phyloP scores from a whole-genome alignment of 2,797 vertebrate species.

The Falco berigora region DNA sequence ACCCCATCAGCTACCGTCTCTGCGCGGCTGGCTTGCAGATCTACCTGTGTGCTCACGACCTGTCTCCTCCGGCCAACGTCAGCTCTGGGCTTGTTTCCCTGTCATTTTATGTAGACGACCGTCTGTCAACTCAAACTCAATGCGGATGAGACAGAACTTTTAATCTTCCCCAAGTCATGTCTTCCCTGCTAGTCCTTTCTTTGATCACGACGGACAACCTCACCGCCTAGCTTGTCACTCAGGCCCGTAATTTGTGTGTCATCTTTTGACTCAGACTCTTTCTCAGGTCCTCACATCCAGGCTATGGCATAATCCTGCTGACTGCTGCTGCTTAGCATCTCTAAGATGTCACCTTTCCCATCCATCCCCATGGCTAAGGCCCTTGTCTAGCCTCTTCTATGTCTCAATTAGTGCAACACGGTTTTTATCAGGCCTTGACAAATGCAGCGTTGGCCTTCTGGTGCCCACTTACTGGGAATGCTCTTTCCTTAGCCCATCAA shows the following conservation, averaged over 20 bases:
- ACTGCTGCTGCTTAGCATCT: neutral
- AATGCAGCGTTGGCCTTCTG: neutral
- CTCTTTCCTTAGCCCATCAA: neutral
- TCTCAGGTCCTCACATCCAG: neutral
- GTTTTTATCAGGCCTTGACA: neutral
- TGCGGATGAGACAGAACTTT: conserved; percentile 6
- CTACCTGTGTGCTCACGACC: neutral
- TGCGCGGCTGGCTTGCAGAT: neutral
- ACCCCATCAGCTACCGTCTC: rapidly evolving
- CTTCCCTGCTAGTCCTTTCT: neutral
- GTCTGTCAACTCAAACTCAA: neutral
- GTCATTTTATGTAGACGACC: neutral
- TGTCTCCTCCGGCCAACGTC: conserved; percentile 1
- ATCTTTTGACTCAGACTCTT: conserved; percentile 12
- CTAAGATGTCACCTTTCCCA: neutral
- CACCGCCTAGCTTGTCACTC: neutral
- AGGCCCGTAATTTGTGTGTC: conserved; percentile 34
- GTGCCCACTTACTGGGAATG: neutral
- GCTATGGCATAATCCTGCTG: neutral
- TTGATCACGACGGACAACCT: conserved; percentile 21
- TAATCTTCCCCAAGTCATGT: conserved; percentile 41
- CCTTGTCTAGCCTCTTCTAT: neutral
- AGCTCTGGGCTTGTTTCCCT: neutral
- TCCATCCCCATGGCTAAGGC: neutral
- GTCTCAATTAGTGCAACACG: neutral